Evolutionary conservation across 2,113 vertebrate species (phyloP).

Genomic region (Phylloscopus whistleri): DNA sequence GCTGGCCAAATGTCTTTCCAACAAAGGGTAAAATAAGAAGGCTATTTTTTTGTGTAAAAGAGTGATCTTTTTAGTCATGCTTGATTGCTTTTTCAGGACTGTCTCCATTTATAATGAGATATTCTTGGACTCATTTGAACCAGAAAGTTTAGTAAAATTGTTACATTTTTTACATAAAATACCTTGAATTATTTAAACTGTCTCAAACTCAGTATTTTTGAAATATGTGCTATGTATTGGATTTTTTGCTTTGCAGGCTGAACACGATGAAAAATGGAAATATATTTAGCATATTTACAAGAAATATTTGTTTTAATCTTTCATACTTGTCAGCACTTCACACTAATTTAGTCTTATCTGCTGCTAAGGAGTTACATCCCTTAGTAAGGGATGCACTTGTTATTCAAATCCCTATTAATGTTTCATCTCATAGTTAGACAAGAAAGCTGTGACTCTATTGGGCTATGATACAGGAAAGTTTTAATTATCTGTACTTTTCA

Average conservation of each 20-base stretch:
- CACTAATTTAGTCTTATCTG: conserved; percentile 63
- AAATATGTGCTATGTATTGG: neutral
- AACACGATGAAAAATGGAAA: neutral
- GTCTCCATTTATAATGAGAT: conserved; percentile 84
- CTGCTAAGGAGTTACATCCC: conserved; percentile 23
- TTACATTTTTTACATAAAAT: conserved; percentile 68
- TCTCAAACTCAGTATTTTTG: neutral
- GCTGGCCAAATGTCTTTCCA: conserved; percentile 83
- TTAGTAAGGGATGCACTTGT: conserved; percentile 40
- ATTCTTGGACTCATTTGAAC: conserved; percentile 80
- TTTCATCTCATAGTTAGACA: conserved; percentile 49
- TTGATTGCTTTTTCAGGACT: conserved; percentile 79
- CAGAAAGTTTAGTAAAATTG: conserved; percentile 79
- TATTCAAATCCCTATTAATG: conserved; percentile 59
- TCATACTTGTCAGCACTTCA: conserved; percentile 56
- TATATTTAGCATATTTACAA: conserved; percentile 34
- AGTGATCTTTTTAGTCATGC: conserved; percentile 85
- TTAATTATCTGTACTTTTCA: conserved; percentile 45
- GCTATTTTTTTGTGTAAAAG: conserved; percentile 82
- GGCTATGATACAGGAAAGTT: conserved; percentile 34
- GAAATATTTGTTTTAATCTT: conserved; percentile 65
- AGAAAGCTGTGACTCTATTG: conserved; percentile 24
- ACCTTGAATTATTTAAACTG: conserved; percentile 61
- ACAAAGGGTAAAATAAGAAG: conserved; percentile 83
- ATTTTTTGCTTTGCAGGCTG: neutral